Evolutionary conservation across 1,140 invertebrate species (phyloP).

Genomic region (Calephelis virginiensis): DNA sequence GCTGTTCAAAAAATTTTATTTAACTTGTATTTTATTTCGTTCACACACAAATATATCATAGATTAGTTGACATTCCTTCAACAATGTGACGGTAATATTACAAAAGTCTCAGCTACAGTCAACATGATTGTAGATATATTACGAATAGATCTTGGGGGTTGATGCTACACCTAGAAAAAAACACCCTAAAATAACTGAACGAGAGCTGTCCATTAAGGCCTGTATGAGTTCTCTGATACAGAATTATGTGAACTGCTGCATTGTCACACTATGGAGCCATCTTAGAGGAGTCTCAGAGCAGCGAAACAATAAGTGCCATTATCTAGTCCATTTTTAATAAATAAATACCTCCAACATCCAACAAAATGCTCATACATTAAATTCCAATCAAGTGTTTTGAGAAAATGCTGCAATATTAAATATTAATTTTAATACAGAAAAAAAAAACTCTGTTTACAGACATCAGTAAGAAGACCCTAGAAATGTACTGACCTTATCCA

Average conservation of each 20-base stretch:
- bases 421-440: constrained; percentile 73
- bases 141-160: constrained; percentile 53
- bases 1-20: constrained; percentile 77
- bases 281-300: constrained; percentile 55
- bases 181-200: constrained; percentile 72
- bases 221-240: constrained; percentile 34
- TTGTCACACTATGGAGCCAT: constrained; percentile 49
- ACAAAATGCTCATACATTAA: constrained; percentile 64
- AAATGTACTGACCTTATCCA: constrained; percentile 69
- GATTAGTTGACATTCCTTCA: constrained; percentile 66
- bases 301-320: constrained; percentile 61
- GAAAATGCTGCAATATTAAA: constrained; percentile 76
- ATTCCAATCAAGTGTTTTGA: constrained; percentile 70
- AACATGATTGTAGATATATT: constrained; percentile 49
- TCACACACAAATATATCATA: constrained; percentile 75
- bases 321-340: constrained; percentile 59
- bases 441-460: constrained; percentile 53
- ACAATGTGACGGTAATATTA: constrained; percentile 72
- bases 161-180: constrained; percentile 76
- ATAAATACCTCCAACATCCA: constrained; percentile 72
- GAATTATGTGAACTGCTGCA: constrained; percentile 36
- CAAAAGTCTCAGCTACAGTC: constrained; percentile 67
- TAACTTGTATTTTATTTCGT: constrained; percentile 71
- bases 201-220: constrained; percentile 40
- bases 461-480: constrained; percentile 61